Base-by-base conservation (phyloP, 2,888 invertebrate species). In the Trisateles emortualis region DNA sequence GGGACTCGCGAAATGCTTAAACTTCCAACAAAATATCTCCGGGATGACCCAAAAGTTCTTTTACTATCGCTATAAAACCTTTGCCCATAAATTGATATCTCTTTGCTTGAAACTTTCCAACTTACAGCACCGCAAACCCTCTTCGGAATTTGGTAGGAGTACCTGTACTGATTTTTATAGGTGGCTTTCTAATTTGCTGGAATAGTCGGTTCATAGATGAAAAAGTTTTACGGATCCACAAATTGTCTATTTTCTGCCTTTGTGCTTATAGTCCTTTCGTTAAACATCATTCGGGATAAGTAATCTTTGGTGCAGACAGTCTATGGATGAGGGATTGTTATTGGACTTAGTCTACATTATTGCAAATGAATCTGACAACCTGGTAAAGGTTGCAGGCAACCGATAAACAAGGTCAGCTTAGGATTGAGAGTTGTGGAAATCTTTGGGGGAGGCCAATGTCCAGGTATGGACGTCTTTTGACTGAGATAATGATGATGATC, bases 81-180 rank as follows among this genome's bases (percentile, higher is more conserved):
- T 52, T 38, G 58, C 49, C 45, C 68, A 77, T 80, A 80, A 78
- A 80, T 80, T 80, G 78, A 80, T 80, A 80, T 78, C 69, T 72
- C 66, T 63, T 53, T 19, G 51, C 49, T 52, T 45, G 24, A 58
- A 64, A 71, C 52, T 67, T 69, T 57, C 40, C 30, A 54, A 59
- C 59, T 66, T 49, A 51, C 55, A 52, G 35, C 44, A 9, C 62
- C 59, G 50, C 64, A 56, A 56, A 62, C 52, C 56, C 58, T 64
- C 58, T 54, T 59, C 40, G 55, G 45, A 42, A 48, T 52, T 59
- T 30, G 16, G 19, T 43, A 36, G 4, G 11, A 47, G 41, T 68
- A 68, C 58, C 63, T 71, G 59, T 60, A 53, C 53, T 13, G 59
- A 59, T 47, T 71, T 69, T 65, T 68, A 71, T 68, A 42, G 60